phyloP scores from a whole-genome alignment of 2,797 vertebrate genomes.

The Sebastolobus alascanus region DNA sequence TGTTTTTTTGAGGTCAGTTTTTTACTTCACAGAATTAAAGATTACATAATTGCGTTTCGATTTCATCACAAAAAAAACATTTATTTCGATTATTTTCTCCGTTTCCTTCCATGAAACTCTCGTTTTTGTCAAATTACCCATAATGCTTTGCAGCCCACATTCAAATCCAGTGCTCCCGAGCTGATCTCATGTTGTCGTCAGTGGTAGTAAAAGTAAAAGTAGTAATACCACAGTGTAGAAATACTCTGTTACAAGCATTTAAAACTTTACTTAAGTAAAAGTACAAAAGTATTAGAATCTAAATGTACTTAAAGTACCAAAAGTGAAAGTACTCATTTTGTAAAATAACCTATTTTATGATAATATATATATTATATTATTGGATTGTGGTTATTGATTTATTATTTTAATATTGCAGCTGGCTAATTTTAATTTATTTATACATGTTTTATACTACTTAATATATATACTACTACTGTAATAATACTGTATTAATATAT shows the following conservation, averaged over 20 bases:
- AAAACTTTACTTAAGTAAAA: no score
- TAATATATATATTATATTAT: no score
- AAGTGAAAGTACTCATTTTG: no score
- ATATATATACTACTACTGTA: no score
- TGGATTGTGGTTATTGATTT: no score
- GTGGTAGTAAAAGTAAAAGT: no score
- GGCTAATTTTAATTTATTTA: not conserved
- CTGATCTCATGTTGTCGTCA: not conserved
- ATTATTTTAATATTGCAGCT: no score
- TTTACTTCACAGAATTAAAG: accelerated
- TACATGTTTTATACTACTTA: not conserved
- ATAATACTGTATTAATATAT: not conserved
- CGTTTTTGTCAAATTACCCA: conserved; percentile 81
- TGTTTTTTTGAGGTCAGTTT: accelerated
- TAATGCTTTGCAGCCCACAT: conserved; percentile 75
- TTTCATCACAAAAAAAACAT: accelerated
- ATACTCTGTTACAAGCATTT: no score
- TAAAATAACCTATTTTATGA: no score
- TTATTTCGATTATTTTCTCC: accelerated
- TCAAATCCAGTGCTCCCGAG: not conserved
- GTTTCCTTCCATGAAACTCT: not conserved
- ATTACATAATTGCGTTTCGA: accelerated
- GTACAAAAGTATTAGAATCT: no score
- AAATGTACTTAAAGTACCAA: no score
- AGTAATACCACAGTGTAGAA: no score